Evolutionary conservation across 2,797 vertebrate species (phyloP).

Genomic region (Melopsittacus undulatus): DNA sequence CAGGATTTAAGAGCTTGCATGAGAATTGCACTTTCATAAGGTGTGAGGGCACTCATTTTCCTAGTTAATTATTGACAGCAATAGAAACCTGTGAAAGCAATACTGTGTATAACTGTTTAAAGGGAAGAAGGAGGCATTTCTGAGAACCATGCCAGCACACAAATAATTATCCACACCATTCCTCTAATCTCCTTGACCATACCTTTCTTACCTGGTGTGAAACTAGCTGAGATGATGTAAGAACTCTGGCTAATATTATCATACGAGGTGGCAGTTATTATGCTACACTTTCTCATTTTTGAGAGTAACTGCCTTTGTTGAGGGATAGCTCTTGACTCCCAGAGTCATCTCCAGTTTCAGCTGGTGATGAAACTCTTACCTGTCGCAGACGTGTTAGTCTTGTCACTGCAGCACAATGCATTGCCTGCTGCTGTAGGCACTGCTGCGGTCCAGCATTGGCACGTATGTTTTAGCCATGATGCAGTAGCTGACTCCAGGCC

Average conservation of each 20-base stretch:
- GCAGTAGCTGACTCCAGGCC: constrained; percentile 57
- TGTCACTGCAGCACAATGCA: constrained; percentile 37
- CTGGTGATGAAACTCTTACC: neutral
- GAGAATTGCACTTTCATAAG: neutral
- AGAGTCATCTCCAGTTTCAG: neutral
- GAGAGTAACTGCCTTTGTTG: neutral
- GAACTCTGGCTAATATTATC: neutral
- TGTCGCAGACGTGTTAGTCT: neutral
- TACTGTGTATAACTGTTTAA: neutral
- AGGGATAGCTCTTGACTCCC: neutral
- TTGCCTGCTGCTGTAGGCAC: constrained; percentile 58
- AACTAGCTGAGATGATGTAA: neutral
- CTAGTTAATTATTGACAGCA: neutral
- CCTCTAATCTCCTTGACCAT: neutral
- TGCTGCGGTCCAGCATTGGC: constrained; percentile 50
- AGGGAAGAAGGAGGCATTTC: neutral
- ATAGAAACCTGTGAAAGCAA: neutral
- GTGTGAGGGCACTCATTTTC: neutral
- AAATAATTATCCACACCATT: neutral
- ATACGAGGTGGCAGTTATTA: neutral
- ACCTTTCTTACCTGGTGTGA: neutral
- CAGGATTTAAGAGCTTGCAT: neutral
- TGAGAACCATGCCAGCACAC: neutral
- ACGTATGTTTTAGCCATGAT: constrained; percentile 22
- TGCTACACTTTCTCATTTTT: neutral